A percentile compares a stretch with the other conserved stretches of the same genome.
Conservation (phyloP, 1,140 invertebrate species). For the Drosophila guanche region DNA sequence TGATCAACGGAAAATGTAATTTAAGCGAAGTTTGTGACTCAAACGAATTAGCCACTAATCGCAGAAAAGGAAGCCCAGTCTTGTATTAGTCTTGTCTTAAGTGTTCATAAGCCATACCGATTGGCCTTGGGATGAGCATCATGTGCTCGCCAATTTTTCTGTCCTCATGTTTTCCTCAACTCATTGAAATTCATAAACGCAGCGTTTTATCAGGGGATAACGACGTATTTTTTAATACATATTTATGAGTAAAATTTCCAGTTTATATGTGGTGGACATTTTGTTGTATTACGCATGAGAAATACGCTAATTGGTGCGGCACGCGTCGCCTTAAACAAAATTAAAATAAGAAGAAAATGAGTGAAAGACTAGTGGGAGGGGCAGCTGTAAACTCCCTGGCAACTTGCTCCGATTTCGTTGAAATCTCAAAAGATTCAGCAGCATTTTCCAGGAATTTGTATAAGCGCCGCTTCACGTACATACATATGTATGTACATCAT, state of each 20-base stretch:
- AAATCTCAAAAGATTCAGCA: neutral
- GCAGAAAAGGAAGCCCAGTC: neutral
- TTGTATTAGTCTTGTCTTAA: no score
- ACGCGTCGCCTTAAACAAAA: slow-evolving; percentile 18
- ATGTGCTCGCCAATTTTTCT: slow-evolving; percentile 13
- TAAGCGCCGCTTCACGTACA: no score
- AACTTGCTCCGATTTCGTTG: no score
- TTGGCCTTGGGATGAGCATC: no score
- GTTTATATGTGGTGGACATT: slow-evolving; percentile 7
- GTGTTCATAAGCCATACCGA: no score
- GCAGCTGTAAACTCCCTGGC: no score
- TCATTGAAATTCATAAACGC: slow-evolving; percentile 15
- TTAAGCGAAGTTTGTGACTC: slow-evolving; percentile 32
- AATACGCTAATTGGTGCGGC: slow-evolving; percentile 57
- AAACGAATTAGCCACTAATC: slow-evolving; percentile 52
- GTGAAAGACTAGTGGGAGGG: no score
- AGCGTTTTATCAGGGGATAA: slow-evolving; percentile 8
- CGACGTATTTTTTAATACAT: slow-evolving; percentile 40
- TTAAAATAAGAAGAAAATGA: neutral
- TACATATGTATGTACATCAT: no score
- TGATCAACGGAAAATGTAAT: slow-evolving; percentile 2
- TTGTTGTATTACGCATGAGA: slow-evolving; percentile 37
- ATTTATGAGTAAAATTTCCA: slow-evolving; percentile 57
- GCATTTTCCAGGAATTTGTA: no score
- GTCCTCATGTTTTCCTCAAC: slow-evolving; percentile 13